phyloP scores from a whole-genome alignment of 1,140 invertebrate species.

The Scaptomyza montana region DNA sequence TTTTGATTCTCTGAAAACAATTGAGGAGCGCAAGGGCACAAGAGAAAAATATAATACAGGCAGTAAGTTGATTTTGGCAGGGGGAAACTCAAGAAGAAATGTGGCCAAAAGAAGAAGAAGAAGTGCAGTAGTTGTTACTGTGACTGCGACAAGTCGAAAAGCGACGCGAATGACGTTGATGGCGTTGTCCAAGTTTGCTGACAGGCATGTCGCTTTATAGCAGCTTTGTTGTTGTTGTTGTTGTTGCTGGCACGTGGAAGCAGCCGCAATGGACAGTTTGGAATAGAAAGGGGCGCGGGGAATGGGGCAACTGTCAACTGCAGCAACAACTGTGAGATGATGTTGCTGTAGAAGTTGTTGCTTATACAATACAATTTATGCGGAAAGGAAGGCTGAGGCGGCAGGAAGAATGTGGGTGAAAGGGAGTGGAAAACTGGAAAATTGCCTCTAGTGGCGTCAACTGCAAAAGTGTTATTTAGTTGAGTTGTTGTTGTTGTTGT shows the following conservation, averaged over 20 bases:
- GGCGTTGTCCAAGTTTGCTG: constrained; percentile 41
- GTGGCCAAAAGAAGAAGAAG: not conserved
- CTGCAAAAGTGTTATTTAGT: constrained; percentile 70
- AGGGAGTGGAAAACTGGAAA: constrained; percentile 6
- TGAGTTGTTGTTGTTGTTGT: constrained; percentile 42
- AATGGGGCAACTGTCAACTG: constrained; percentile 38
- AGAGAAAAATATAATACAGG: not conserved
- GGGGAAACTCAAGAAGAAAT: not conserved
- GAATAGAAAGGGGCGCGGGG: not conserved
- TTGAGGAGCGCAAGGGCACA: constrained; percentile 1
- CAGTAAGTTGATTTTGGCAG: constrained; percentile 10
- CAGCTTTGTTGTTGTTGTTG: constrained; percentile 32
- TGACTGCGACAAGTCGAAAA: constrained; percentile 6
- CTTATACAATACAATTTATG: constrained; percentile 55
- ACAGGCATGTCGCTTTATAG: constrained; percentile 38
- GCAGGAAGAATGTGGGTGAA: not conserved
- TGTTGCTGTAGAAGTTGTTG: not conserved
- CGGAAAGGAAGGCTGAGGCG: not conserved
- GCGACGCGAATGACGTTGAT: constrained; percentile 20
- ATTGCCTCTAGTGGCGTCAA: constrained; percentile 49
- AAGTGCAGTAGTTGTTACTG: constrained; percentile 4
- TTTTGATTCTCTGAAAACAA: constrained; percentile 28
- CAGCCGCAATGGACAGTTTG: not conserved
- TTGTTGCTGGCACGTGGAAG: constrained; percentile 9
- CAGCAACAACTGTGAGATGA: constrained; percentile 10